Evolutionary conservation across 1,140 invertebrate genomes (phyloP), one percentile per base, ranked within the genome.

Genomic region (Lordiphosa stackelbergi): DNA sequence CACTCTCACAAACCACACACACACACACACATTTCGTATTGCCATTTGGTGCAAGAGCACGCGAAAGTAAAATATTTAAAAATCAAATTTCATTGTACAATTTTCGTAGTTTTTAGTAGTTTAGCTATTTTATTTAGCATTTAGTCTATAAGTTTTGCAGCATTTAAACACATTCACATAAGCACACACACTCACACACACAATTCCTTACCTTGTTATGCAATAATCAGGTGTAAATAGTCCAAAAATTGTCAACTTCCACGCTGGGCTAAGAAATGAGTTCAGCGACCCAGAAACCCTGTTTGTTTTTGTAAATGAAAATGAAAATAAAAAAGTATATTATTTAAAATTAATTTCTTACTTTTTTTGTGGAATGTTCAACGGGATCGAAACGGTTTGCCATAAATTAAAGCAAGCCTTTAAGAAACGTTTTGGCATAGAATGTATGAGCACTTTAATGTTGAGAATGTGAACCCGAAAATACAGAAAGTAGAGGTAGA

Each of bases 31-130:
- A 69, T 73, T 65, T 73, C 55, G 71, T 73, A 69, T 69, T 79
- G 75, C 75, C 75, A 79, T 79, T 79, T 71, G 64, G 52, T 65
- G 63, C 72, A 62, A 60, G 63, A 60, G 71, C 60, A 69, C 75
- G 72, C 75, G 65, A 69, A 69, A 81, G 38, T 60, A 66, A 56
- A 78, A 79, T 79, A 79, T 79, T 79, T 79, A 79, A 79, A 53
- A 31, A 68, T 71, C 75, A 83, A 79, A 79, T 45, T 64, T 71
- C 77, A 79, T 79, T 79, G 66, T 79, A 79, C 64, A 74, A 81
- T 74, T 81, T 74, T 71, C 63, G 46, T 79, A 79, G 75, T 47
- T 59, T 38, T 12, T 74, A 81, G 68, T 60, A 40, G 35, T 56
- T 54, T 68, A 69, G 65, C 64, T 68, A 60, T 63, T 40, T 58